Conservation (phyloP, 2,797 vertebrate species). For the Prionace glauca region DNA sequence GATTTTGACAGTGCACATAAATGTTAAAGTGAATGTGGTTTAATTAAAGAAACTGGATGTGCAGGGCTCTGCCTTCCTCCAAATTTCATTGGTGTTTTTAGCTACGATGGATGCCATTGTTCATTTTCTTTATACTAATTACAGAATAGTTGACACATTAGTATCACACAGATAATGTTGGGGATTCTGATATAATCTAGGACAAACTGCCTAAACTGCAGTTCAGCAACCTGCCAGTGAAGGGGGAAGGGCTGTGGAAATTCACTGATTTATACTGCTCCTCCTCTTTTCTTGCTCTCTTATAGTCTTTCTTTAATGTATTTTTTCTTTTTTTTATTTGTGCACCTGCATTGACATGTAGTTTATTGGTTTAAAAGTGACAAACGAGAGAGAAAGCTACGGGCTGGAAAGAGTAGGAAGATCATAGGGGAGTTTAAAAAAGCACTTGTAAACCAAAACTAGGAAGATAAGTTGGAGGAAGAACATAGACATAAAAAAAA, state of each 20-base stretch:
- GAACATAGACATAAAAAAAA: background rate
- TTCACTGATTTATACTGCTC: background rate
- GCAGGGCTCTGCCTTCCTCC: background rate
- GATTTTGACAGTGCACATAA: background rate
- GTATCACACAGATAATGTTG: background rate
- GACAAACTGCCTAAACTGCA: background rate
- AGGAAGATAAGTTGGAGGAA: background rate
- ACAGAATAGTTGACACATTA: background rate
- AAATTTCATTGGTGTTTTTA: background rate
- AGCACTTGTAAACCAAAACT: background rate
- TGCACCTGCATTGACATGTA: background rate
- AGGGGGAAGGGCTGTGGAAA: background rate
- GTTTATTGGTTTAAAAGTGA: background rate
- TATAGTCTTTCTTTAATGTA: background rate
- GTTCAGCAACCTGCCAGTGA: background rate
- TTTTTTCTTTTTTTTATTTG: background rate
- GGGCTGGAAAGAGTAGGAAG: background rate
- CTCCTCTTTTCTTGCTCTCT: background rate
- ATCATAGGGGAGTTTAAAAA: background rate
- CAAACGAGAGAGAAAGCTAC: background rate
- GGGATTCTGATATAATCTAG: background rate
- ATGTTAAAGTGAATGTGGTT: background rate
- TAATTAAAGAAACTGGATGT: background rate
- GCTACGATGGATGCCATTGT: background rate
- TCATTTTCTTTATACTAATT: background rate